Percentiles rank a stretch among this genome's conserved stretches.
These are phyloP conservation scores for Lagorchestes hirsutus DNA, from an alignment of 2,797 vertebrate species.

Conservation along the genomic window DNA sequence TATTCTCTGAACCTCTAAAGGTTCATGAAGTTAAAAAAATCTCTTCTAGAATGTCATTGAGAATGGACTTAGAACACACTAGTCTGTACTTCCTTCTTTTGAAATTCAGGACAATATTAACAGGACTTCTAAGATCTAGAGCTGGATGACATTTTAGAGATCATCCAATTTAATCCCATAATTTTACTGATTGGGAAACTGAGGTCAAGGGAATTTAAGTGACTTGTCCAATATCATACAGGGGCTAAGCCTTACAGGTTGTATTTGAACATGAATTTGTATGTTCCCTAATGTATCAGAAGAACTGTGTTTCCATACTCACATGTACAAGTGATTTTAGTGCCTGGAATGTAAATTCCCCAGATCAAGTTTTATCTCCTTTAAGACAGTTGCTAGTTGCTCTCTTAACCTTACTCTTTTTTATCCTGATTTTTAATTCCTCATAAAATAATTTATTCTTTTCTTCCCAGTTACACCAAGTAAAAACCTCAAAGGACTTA, in stretches of 20 bases:
- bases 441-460: background rate
- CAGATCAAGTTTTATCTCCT: background rate
- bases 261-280: background rate
- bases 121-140: background rate
- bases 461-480: background rate
- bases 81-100: background rate
- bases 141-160: background rate
- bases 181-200: background rate
- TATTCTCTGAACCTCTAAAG: background rate
- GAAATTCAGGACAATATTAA: background rate
- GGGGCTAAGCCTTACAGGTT: background rate
- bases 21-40: background rate
- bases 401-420: background rate
- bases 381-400: background rate
- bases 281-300: background rate
- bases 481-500: background rate
- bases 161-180: background rate
- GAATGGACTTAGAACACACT: background rate
- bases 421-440: background rate
- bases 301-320: background rate
- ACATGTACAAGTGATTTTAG: background rate
- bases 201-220: background rate
- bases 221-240: background rate
- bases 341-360: background rate
- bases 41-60: background rate